These are phyloP conservation scores for Otus scops DNA, from an alignment of 2,797 vertebrate genomes.

Conservation along the genomic window DNA sequence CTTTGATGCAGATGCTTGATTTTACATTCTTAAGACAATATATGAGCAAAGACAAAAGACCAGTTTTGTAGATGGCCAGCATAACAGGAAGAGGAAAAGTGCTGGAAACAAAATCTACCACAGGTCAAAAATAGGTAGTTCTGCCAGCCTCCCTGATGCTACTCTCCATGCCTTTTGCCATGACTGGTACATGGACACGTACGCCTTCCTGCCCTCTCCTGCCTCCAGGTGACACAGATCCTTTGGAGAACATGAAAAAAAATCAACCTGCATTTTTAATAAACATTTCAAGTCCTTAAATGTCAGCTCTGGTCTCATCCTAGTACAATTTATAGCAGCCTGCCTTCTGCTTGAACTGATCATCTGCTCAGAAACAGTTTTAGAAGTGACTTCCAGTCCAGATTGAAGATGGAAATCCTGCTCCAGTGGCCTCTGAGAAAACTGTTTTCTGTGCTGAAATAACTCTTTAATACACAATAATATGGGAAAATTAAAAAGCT, in stretches of 20 bases:
- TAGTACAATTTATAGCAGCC: not conserved
- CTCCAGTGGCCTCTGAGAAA: not conserved
- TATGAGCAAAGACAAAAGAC: not conserved
- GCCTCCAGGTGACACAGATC: not conserved
- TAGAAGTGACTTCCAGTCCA: not conserved
- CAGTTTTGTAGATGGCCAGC: not conserved
- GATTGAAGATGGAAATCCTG: not conserved
- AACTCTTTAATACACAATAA: not conserved
- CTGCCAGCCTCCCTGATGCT: not conserved
- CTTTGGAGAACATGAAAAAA: not conserved
- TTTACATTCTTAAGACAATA: not conserved
- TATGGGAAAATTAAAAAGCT: not conserved
- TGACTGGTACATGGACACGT: not conserved
- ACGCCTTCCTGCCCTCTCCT: not conserved
- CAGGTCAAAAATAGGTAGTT: not conserved
- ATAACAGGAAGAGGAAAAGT: not conserved
- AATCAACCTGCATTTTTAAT: not conserved
- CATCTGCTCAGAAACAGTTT: not conserved
- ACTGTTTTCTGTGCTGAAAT: not conserved
- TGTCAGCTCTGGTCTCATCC: not conserved
- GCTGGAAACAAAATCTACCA: not conserved
- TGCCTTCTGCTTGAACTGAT: not conserved
- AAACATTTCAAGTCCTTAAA: not conserved
- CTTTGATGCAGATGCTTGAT: not conserved
- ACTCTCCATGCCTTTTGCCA: rapidly evolving